These are phyloP conservation scores for Amazona vittata DNA, from an alignment of 2,113 vertebrate species.

Conservation along the genomic window DNA sequence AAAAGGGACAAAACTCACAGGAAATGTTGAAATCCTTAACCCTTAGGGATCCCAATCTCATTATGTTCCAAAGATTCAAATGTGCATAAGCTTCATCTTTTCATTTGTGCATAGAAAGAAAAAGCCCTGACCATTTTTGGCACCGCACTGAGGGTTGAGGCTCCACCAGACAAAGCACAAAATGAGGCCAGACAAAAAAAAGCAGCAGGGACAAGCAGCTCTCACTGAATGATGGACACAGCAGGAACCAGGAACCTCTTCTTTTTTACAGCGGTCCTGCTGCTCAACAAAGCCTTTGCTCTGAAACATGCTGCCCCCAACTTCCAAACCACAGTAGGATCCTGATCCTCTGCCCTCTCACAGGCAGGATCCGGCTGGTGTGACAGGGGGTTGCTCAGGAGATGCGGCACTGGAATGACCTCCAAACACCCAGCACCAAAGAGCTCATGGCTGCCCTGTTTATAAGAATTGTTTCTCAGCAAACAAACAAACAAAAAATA, in stretches of 20 bases:
- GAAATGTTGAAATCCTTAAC: not conserved
- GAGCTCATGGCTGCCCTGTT: not conserved
- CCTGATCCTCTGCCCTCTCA: rapidly evolving
- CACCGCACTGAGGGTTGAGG: not conserved
- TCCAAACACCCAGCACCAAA: not conserved
- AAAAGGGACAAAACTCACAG: not conserved
- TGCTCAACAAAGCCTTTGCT: not conserved
- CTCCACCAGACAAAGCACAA: not conserved
- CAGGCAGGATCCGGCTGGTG: not conserved
- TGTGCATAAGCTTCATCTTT: not conserved
- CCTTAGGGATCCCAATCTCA: not conserved
- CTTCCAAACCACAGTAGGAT: not conserved
- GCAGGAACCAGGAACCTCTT: not conserved
- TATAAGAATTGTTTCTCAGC: not conserved
- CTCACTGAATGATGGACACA: not conserved
- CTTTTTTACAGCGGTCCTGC: not conserved
- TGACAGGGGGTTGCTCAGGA: not conserved
- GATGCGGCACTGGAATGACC: not conserved
- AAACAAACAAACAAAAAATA: not conserved
- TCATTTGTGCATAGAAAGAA: not conserved
- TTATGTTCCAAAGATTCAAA: not conserved
- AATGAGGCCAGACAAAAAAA: not conserved
- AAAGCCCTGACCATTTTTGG: not conserved
- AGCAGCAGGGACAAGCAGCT: not conserved
- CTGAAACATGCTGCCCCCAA: not conserved